Evolutionary conservation across 2,113 vertebrate species (phyloP), one percentile per base, ranked within the genome.

Genomic region (Brachypodius melanocephalos): DNA sequence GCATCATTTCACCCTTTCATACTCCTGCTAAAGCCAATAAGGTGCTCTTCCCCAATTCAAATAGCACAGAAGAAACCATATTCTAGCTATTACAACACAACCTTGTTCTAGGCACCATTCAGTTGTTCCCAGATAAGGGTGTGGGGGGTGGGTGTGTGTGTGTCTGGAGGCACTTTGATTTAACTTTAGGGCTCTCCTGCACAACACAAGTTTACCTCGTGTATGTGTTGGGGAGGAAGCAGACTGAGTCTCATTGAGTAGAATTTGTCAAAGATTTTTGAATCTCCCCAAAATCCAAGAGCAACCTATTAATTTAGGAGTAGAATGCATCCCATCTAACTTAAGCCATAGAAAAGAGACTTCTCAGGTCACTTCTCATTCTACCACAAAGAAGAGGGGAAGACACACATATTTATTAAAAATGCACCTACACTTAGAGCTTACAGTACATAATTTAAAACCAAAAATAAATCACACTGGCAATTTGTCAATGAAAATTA

Each of bases 101-200:
- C 12, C 32, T 46, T 40, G 5, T 55, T 43, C 55, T 34, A 72
- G 32, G 34, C 40, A 85, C 25, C 2, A 3, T 20, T 54, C 13
- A 31, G 12, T 28, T 1, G 0, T 6, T 88, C 28, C 34, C 7
- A 1, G 13, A 54, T 6, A 24, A 26, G 12, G 6, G 8, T n/a
- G n/a, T n/a, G 10, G 31, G 6, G 8, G 6, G 5, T 18, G 21
- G 9, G 17, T 38, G 25, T 3, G 20, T 9, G 28, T 7, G 24
- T 3, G 2, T 5, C 45, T 42, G 61, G 61, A 3, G 8, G 20
- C 9, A n/a, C 21, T 83, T 92, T 19, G 29, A 25, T 73, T 61
- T 73, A 36, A 62, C 5, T 59, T 58, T 1, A 74, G 46, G 17
- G 19, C 4, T 63, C 18, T 34, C 26, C 40, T 69, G 34, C 3